Base-by-base conservation (phyloP, 2,113 vertebrate species). In the Dipodomys spectabilis region DNA sequence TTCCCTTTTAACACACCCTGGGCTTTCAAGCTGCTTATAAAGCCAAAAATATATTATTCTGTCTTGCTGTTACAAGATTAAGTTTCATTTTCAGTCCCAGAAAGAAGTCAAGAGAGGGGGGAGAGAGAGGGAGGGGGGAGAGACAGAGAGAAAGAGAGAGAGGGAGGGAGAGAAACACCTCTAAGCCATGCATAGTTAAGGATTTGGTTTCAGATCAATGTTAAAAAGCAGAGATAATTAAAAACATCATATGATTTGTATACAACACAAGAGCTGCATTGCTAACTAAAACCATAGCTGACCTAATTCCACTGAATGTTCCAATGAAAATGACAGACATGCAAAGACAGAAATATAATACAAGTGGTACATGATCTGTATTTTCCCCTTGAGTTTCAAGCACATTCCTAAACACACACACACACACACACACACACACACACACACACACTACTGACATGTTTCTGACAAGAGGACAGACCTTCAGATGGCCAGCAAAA, bases 171-270 rank as follows among this genome's bases (percentile, higher is more conserved):
- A 82, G 80, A 80, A 82, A 97, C 86, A 94, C 89, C 32, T 95
- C 95, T 96, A 53, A 57, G 95, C 45, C 20, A 72, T 95, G 96
- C 96, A 95, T 92, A 96, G 91, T 93, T 95, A 89, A 96, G 83
- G 94, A 39, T 28, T 86, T n/a, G n/a, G 93, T 75, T 91, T 97
- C 90, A 97, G 84, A 97, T 71, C 81, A 9, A 92, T 95, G 90
- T 85, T 88, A 96, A 97, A 96, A n/a, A 93, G 25, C 86, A 95
- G 71, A 92, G 86, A 97, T 85, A 98, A 96, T 94, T 82, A 62
- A 93, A 97, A 97, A 87, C 73, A 93, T 97, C 87, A 65, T n/a
- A 72, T 92, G 78, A 96, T 93, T 96, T 97, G 88, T 96, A 44
- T 95, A 97, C 83, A 96, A 45, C 3, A 88, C 57, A 72, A 97